phyloP scores from a whole-genome alignment of 2,797 vertebrate genomes.

The Chelon auratus region DNA sequence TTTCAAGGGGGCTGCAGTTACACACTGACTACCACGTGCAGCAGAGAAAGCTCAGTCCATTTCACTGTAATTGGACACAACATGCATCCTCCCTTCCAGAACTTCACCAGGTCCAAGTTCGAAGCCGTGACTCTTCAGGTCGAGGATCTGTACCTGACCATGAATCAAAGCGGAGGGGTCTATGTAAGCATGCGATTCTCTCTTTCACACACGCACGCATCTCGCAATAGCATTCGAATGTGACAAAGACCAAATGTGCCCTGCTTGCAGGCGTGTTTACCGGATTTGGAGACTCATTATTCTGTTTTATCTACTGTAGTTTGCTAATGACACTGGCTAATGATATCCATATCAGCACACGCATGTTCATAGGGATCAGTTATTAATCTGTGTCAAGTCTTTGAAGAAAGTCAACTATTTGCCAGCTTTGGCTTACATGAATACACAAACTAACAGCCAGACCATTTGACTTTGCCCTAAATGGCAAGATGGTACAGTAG shows the following conservation, averaged over 20 bases:
- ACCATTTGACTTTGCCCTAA: slow-evolving; percentile 18
- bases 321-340: slow-evolving; percentile 15
- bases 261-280: not conserved
- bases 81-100: slow-evolving; percentile 69
- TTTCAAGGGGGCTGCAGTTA: slow-evolving; percentile 88
- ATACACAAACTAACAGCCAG: slow-evolving; percentile 17
- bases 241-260: not conserved
- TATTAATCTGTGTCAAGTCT: slow-evolving; percentile 12
- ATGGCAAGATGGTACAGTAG: not conserved
- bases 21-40: slow-evolving; percentile 77
- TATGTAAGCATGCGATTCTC: slow-evolving; percentile 77
- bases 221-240: not conserved
- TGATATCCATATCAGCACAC: slow-evolving; percentile 17
- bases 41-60: slow-evolving; percentile 68
- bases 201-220: not conserved
- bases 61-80: slow-evolving; percentile 87
- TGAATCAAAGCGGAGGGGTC: slow-evolving; percentile 79
- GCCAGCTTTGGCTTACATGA: not conserved
- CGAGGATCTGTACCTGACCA: slow-evolving; percentile 74
- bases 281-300: not conserved
- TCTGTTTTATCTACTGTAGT: slow-evolving; percentile 20
- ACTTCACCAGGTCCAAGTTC: slow-evolving; percentile 80
- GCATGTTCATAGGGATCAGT: slow-evolving; percentile 29
- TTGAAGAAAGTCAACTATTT: slow-evolving; percentile 28
- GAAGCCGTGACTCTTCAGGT: slow-evolving; percentile 82